These are phyloP conservation scores for Pelosia muscerda DNA, from an alignment of 2,888 invertebrate species.

Conservation along the genomic window DNA sequence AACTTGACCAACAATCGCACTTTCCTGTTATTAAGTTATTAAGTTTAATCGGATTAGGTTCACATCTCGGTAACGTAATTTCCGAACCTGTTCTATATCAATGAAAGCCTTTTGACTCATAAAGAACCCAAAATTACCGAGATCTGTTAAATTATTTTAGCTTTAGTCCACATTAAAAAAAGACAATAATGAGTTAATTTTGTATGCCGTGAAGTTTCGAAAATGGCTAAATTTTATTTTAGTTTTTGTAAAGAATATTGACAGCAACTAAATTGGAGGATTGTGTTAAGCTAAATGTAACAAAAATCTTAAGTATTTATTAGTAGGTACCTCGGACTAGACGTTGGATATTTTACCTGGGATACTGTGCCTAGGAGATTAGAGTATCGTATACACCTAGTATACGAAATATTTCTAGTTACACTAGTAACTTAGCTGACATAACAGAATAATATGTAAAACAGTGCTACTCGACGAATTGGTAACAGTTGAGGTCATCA, in stretches of 20 bases:
- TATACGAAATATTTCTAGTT: not conserved
- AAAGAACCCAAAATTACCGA: not conserved
- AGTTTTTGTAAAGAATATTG: not conserved
- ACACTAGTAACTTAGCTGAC: not conserved
- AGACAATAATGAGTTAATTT: not conserved
- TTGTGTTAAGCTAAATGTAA: not conserved
- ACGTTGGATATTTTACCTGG: too few species aligned
- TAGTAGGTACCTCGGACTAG: not conserved
- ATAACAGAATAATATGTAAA: not conserved
- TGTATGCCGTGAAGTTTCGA: too few species aligned
- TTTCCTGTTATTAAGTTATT: not conserved
- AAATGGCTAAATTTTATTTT: not conserved
- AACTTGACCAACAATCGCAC: not conserved
- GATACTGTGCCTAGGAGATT: too few species aligned
- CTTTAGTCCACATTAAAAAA: not conserved
- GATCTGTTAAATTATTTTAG: not conserved
- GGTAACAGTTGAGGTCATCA: not conserved
- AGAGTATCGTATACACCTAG: too few species aligned
- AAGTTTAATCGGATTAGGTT: constrained; percentile 1
- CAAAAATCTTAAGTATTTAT: not conserved
- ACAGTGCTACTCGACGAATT: not conserved
- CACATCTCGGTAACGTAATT: not conserved
- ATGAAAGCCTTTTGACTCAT: too few species aligned
- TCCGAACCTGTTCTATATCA: not conserved
- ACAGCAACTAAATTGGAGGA: not conserved